Conservation (phyloP, 2,113 vertebrate genomes). For the Burhinus bistriatus region DNA sequence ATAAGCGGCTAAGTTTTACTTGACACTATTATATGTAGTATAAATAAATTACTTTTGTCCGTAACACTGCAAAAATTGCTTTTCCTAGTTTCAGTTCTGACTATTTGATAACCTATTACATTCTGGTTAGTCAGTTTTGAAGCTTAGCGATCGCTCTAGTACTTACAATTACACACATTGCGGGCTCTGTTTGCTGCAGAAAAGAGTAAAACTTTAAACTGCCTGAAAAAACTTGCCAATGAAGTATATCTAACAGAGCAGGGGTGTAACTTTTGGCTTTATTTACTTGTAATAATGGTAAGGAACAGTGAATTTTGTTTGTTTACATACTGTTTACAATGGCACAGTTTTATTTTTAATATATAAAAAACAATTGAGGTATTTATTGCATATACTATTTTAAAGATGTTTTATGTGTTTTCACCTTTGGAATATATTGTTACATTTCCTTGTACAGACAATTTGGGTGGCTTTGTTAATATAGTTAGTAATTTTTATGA, state of each 20-base stretch:
- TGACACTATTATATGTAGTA: background rate
- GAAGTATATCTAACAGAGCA: slow-evolving; percentile 75
- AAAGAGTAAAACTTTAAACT: slow-evolving; percentile 84
- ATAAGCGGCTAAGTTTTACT: background rate
- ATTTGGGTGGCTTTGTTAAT: slow-evolving; percentile 95
- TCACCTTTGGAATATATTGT: slow-evolving; percentile 99
- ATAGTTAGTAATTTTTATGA: slow-evolving; percentile 97
- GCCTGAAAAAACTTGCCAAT: slow-evolving; percentile 82
- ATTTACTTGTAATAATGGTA: slow-evolving; percentile 79
- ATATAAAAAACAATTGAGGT: slow-evolving; percentile 87
- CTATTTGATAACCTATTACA: background rate
- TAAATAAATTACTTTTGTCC: background rate
- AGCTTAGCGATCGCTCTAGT: slow-evolving; percentile 27
- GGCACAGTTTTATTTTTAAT: slow-evolving; percentile 93
- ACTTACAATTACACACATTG: slow-evolving; percentile 46
- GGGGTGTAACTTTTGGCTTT: slow-evolving; percentile 76
- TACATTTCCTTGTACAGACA: slow-evolving; percentile 93
- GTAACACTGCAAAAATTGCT: slow-evolving; percentile 34
- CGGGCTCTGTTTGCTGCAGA: slow-evolving; percentile 79
- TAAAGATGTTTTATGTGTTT: slow-evolving; percentile 96
- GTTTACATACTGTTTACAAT: slow-evolving; percentile 99
- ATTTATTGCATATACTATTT: slow-evolving; percentile 99
- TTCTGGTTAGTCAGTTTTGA: slow-evolving; percentile 47
- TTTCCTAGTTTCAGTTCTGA: slow-evolving; percentile 31
- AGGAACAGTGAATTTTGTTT: slow-evolving; percentile 88